Base-by-base conservation (phyloP, 2,797 vertebrate genomes). In the Macropodus opercularis region DNA sequence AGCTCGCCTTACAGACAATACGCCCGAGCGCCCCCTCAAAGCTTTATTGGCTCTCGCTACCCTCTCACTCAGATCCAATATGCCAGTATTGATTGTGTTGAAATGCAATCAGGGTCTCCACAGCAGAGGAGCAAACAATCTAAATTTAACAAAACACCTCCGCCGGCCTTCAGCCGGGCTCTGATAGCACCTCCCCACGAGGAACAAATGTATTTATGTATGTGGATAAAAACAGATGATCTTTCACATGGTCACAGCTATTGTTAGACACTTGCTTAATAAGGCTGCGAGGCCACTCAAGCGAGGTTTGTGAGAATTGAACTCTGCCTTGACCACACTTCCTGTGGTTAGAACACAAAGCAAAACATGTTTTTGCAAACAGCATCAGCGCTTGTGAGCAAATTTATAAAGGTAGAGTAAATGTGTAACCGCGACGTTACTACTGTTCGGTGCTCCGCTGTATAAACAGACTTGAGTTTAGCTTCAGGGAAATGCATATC, bases 21-120 rank as follows among this genome's bases (percentile, higher is more conserved):
- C 54, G 44, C 64, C 69, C 23, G 34, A 47, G 53, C 58, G 35
- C 77, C 78, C 75, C 69, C 70, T 72, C 77, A 44, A 58, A 83
- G 81, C 75, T 87, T 87, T 86, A 90, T 88, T 86, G 80, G 78
- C 70, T 85, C 75, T 88, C 90, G 89, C 91, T 89, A 88, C 79
- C 85, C 78, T 83, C 86, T 82, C 84, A 67, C 83, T 87, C 74
- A 76, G 88, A 84, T 89, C 87, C 83, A 87, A 89, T 85, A 81
- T 85, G 73, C 73, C 85, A 66, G 78, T 86, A 93, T 91, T 79
- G 91, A 92, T 91, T 87, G 80, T 83, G 81, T 76, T 83, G 81
- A 90, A 91, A 91, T 85, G 85, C 85, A 90, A 90, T 92, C 89
- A 87, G 79, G 47, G 70, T 57, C 80, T 80, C 82, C 74, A 60